Evolutionary conservation across 1,140 invertebrate genomes (phyloP).

Genomic region (Drosophila sechellia): DNA sequence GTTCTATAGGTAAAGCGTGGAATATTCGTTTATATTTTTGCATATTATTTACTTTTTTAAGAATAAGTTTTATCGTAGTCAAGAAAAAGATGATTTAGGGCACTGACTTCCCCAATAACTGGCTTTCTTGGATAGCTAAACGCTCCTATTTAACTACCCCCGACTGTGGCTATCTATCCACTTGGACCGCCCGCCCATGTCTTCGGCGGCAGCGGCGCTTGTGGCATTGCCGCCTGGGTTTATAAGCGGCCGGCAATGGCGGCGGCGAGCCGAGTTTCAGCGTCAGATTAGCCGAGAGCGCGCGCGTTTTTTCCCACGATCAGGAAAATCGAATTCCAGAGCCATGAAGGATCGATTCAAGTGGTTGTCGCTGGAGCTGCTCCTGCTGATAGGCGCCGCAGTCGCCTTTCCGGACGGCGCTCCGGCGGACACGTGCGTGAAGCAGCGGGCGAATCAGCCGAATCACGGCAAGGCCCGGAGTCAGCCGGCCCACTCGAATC

Average conservation of each 20-base stretch:
- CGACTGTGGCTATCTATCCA: background rate
- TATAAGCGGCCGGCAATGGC: slow-evolving; percentile 64
- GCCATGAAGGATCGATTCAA: slow-evolving; percentile 38
- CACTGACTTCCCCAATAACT: too few species aligned
- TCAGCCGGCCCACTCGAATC: slow-evolving; percentile 87
- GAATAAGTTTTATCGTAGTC: too few species aligned
- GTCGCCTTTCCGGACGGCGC: slow-evolving; percentile 89
- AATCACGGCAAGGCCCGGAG: slow-evolving; percentile 89
- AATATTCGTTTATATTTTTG: too few species aligned
- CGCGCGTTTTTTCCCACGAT: slow-evolving; percentile 53
- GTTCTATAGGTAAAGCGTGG: too few species aligned
- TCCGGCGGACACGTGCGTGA: slow-evolving; percentile 91
- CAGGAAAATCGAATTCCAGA: slow-evolving; percentile 9
- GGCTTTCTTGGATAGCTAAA: too few species aligned
- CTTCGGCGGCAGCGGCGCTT: slow-evolving; percentile 41
- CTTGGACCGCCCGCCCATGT: slow-evolving; percentile 25
- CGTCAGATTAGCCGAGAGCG: slow-evolving; percentile 58
- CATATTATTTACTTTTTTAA: too few species aligned
- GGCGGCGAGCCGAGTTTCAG: slow-evolving; percentile 64
- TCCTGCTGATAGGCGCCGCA: slow-evolving; percentile 14
- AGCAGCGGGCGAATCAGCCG: slow-evolving; percentile 89
- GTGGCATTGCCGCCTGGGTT: slow-evolving; percentile 49
- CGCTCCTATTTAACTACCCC: background rate
- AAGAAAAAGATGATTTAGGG: too few species aligned
- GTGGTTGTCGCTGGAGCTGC: slow-evolving; percentile 25